Evolutionary conservation across 2,797 vertebrate genomes (phyloP).

Genomic region (Anabacerthia variegaticeps): DNA sequence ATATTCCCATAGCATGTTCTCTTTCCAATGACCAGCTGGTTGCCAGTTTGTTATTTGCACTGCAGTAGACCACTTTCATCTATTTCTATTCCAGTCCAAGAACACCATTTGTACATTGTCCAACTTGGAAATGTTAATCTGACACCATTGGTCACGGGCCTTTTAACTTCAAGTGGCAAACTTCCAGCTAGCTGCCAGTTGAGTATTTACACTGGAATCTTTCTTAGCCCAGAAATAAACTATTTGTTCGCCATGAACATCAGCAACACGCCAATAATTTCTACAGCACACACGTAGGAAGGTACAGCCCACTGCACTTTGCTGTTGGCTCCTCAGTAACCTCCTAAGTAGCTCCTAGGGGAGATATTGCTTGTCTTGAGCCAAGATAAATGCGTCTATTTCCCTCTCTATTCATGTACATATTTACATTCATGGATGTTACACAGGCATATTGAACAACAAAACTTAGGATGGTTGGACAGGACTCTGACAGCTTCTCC

Average conservation of each 20-base stretch:
- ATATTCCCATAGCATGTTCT: slow-evolving; percentile 65
- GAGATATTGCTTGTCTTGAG: slow-evolving; percentile 22
- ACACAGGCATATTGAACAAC: not conserved
- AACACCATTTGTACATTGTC: slow-evolving; percentile 60
- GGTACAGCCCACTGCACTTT: not conserved
- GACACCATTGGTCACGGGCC: slow-evolving; percentile 63
- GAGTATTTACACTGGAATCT: slow-evolving; percentile 71
- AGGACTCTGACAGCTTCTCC: not conserved
- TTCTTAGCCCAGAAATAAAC: slow-evolving; percentile 69
- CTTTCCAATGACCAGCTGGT: slow-evolving; percentile 57
- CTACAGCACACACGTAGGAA: not conserved
- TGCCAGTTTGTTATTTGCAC: slow-evolving; percentile 66
- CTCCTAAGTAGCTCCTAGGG: slow-evolving; percentile 32
- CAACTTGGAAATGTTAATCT: slow-evolving; percentile 70
- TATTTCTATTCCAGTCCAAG: slow-evolving; percentile 65
- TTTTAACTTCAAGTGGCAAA: slow-evolving; percentile 59
- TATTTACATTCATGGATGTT: not conserved
- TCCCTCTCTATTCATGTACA: not conserved
- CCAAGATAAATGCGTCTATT: slow-evolving; percentile 40
- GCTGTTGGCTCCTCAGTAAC: slow-evolving; percentile 32
- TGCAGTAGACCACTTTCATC: slow-evolving; percentile 48
- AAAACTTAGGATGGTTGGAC: not conserved
- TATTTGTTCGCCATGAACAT: slow-evolving; percentile 35
- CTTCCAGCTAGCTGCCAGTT: slow-evolving; percentile 69
- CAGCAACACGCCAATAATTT: slow-evolving; percentile 27